phyloP scores from a whole-genome alignment of 2,888 invertebrate species.

The Boloria euphrosyne region DNA sequence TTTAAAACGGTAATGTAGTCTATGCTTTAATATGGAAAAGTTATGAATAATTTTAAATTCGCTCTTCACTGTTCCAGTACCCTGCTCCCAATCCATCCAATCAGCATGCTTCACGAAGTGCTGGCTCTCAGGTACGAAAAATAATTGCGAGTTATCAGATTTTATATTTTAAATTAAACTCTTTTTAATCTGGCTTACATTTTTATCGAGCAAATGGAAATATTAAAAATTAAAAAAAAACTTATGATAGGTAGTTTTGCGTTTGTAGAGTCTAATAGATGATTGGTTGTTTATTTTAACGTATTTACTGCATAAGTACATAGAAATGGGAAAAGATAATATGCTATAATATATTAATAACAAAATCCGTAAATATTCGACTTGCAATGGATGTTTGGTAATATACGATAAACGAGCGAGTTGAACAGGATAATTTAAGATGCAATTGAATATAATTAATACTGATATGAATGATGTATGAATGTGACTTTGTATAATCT shows the following conservation, averaged over 20 bases:
- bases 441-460: too few relatives aligned
- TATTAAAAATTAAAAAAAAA: neutral
- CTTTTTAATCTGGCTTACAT: neutral
- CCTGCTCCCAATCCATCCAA: slow-evolving; percentile 60
- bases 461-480: too few relatives aligned
- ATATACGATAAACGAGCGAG: too few relatives aligned
- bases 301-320: too few relatives aligned
- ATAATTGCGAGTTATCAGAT: slow-evolving; percentile 14
- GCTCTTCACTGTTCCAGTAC: slow-evolving; percentile 57
- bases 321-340: too few relatives aligned
- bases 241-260: neutral
- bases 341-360: too few relatives aligned
- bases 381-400: too few relatives aligned
- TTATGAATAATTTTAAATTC: slow-evolving; percentile 19
- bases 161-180: slow-evolving; percentile 5
- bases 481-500: too few relatives aligned
- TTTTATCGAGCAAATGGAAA: neutral
- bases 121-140: slow-evolving; percentile 61
- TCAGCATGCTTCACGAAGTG: slow-evolving; percentile 70
- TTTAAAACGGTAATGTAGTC: neutral
- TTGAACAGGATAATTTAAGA: too few relatives aligned
- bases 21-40: slow-evolving; percentile 9
- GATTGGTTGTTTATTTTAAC: too few relatives aligned
- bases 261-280: too few relatives aligned
- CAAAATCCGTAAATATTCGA: too few relatives aligned